phyloP scores from a whole-genome alignment of 2,888 invertebrate genomes.

The Ectemnius continuus region DNA sequence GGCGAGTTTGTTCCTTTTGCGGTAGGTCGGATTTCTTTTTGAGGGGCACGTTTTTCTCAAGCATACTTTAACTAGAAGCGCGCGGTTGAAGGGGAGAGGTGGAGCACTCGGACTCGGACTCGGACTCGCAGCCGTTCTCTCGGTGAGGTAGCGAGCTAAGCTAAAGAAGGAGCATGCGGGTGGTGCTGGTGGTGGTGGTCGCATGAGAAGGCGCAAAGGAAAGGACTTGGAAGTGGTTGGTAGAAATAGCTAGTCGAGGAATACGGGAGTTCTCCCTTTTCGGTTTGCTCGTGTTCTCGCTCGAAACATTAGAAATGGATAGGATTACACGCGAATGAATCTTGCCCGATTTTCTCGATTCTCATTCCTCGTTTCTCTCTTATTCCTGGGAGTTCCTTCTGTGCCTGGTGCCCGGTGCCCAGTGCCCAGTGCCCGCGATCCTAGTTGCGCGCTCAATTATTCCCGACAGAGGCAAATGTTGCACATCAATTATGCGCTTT shows the following conservation, averaged over 20 bases:
- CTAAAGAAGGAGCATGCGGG: not conserved
- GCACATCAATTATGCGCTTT: no score
- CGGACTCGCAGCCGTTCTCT: no score
- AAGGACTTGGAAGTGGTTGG: not conserved
- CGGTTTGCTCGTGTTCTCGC: not conserved
- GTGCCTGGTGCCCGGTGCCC: no score
- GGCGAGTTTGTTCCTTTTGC: not conserved
- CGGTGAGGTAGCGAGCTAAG: not conserved
- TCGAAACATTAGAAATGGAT: not conserved
- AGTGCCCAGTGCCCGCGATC: no score
- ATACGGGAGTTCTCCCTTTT: not conserved
- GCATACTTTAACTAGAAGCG: not conserved
- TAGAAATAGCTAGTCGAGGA: not conserved
- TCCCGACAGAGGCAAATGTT: no score
- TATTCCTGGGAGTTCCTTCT: no score
- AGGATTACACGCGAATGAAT: constrained; percentile 5
- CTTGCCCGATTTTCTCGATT: not conserved
- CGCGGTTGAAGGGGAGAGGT: not conserved
- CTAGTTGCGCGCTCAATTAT: no score
- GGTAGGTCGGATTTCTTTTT: not conserved
- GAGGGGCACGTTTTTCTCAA: constrained; percentile 7
- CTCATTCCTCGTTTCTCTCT: not conserved
- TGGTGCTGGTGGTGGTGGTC: not conserved
- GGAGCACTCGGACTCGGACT: not conserved
- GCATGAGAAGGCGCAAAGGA: not conserved